Evolutionary conservation across 2,113 vertebrate species (phyloP), one percentile per base, ranked within the genome.

Genomic region (Steatornis caripensis): DNA sequence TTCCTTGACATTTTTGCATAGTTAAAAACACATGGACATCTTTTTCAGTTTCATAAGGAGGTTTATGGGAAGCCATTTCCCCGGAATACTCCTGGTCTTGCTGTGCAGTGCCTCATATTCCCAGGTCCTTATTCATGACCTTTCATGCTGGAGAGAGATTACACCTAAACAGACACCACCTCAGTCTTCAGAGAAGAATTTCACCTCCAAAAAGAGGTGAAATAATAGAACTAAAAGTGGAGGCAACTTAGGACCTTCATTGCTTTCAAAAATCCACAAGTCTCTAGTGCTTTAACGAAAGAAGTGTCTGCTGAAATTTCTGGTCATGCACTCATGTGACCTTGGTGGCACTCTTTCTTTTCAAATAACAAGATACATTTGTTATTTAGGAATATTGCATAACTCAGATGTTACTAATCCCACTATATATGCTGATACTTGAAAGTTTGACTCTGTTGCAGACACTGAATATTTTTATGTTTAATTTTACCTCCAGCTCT

Each of bases 181-280:
- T 89, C 64, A 66, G 68, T 87, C 76, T 92, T 95, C 84, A 82
- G 89, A 87, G 72, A 90, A 90, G 72, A 39, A 11, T 94, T 95
- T 74, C 39, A 51, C 37, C 22, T 95, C 49, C 51, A 57, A 79
- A 71, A 83, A 90, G 26, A 92, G 34, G n/a, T 4, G 8, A 92
- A 85, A 86, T 53, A 71, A 57, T n/a, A n/a, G n/a, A 81, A 76
- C 23, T 39, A 45, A 57, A 81, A 89, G 57, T 46, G 43, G 19
- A 86, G 36, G 27, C 30, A 89, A 46, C 24, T 65, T 77, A 80
- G 30, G 62, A 45, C 37, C 92, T 93, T 34, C 71, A 72, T 92
- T 92, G 58, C 37, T 91, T 95, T 89, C 60, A 93, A 96, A 97
- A 62, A 60, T 92, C 51, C 88, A 15, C 11, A 74, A 66, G 15